Conservation (phyloP, 2,797 vertebrate genomes). For the Xyrichtys novacula region DNA sequence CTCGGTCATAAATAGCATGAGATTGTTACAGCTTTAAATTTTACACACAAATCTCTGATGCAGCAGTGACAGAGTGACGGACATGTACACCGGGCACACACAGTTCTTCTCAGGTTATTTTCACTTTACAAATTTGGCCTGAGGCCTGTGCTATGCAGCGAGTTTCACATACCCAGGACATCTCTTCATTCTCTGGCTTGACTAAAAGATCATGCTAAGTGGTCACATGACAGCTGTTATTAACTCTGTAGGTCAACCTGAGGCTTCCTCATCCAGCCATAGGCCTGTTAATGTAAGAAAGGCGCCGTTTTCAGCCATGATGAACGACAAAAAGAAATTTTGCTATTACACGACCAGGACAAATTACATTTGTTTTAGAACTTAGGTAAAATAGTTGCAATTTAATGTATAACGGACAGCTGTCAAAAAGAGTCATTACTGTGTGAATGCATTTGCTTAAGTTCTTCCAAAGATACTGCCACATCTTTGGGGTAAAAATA, state of each 20-base stretch:
- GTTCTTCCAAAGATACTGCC: not conserved
- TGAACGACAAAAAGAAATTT: not conserved
- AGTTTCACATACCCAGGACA: not conserved
- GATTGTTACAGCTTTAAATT: not conserved
- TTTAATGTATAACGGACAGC: not conserved
- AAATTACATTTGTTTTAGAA: not conserved
- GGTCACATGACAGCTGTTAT: not conserved
- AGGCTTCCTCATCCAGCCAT: not conserved
- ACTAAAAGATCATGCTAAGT: not conserved
- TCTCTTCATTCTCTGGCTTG: not conserved
- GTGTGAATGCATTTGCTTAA: not conserved
- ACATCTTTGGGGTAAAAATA: not conserved
- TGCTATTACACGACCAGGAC: not conserved
- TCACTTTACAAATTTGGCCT: slow-evolving; percentile 2
- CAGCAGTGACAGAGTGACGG: not conserved
- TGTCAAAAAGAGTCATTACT: not conserved
- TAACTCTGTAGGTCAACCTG: not conserved
- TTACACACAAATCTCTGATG: not conserved
- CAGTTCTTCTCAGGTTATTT: slow-evolving; percentile 2
- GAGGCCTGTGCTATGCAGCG: not conserved
- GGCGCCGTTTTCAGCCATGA: not conserved
- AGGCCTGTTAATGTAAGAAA: not conserved
- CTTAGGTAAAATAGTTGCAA: not conserved
- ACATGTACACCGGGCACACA: not conserved
- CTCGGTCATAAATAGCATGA: not conserved